These are phyloP conservation scores for Oceanites oceanicus DNA, from an alignment of 2,113 vertebrate genomes.

Conservation along the genomic window DNA sequence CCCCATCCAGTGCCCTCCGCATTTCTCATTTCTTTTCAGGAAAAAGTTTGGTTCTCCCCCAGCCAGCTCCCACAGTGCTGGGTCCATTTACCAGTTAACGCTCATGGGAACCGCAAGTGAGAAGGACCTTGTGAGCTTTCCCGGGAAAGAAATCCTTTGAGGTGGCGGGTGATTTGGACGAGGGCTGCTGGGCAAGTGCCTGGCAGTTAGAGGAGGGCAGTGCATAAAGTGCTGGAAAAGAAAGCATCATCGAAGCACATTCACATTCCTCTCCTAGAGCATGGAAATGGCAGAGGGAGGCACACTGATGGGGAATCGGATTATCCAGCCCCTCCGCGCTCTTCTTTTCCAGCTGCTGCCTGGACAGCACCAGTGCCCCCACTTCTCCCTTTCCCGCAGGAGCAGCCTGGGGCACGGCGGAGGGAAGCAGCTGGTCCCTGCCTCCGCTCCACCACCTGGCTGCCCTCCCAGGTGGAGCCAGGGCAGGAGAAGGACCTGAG, in stretches of 20 bases:
- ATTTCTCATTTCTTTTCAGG: not conserved
- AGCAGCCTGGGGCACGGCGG: rapidly evolving
- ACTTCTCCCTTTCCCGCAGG: not conserved
- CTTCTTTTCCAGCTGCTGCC: not conserved
- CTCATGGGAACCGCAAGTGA: rapidly evolving
- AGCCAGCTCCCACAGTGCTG: not conserved
- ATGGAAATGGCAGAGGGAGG: not conserved
- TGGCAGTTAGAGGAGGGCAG: not conserved
- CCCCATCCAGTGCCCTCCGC: not conserved
- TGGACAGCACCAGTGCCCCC: not conserved
- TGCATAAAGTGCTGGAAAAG: not conserved
- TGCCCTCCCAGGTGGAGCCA: not conserved
- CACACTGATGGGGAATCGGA: rapidly evolving
- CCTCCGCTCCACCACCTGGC: rapidly evolving
- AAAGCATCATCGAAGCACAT: rapidly evolving
- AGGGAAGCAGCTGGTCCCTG: not conserved
- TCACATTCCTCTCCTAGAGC: not conserved
- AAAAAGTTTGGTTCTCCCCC: not conserved
- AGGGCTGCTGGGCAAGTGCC: not conserved
- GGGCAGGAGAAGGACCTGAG: not conserved
- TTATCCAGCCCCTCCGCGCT: not conserved
- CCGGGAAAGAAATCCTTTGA: not conserved
- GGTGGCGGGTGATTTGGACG: not conserved
- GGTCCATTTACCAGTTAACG: not conserved
- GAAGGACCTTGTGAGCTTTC: not conserved